phyloP scores from a whole-genome alignment of 1,140 invertebrate species.

The Melipona quadrifasciata region DNA sequence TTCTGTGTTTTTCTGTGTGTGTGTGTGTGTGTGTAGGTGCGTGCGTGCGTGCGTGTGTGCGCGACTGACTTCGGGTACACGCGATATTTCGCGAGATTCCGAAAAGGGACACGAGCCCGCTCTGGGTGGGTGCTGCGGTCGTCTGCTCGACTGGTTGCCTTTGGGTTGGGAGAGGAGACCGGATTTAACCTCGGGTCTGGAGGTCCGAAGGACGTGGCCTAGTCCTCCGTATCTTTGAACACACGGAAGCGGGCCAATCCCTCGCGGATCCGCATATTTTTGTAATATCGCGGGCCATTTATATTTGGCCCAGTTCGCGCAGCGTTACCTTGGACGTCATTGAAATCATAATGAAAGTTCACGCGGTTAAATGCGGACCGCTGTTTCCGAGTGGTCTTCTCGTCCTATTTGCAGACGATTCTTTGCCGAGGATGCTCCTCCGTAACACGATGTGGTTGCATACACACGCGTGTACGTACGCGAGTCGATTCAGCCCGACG shows the following conservation, averaged over 20 bases:
- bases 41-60: background rate
- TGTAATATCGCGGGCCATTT: constrained; percentile 25
- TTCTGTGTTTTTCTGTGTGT: too few species aligned
- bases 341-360: constrained; percentile 42
- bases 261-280: constrained; percentile 26
- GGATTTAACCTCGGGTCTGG: constrained; percentile 1
- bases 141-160: background rate
- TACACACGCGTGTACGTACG: too few species aligned
- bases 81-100: constrained; percentile 55
- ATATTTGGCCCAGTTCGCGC: constrained; percentile 32
- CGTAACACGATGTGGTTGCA: background rate
- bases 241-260: constrained; percentile 3
- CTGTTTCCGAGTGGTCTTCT: background rate
- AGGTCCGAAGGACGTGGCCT: constrained; percentile 43
- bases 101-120: background rate
- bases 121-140: too few species aligned
- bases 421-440: too few species aligned
- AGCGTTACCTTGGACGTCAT: background rate
- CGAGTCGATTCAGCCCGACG: background rate
- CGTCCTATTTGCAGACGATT: background rate
- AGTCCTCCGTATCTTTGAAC: constrained; percentile 13
- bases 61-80: constrained; percentile 14
- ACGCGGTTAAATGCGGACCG: constrained; percentile 24
- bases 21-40: too few species aligned
- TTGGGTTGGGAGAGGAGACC: background rate